Base-by-base conservation (phyloP, 2,797 vertebrate genomes). In the Pipistrellus pygmaeus region DNA sequence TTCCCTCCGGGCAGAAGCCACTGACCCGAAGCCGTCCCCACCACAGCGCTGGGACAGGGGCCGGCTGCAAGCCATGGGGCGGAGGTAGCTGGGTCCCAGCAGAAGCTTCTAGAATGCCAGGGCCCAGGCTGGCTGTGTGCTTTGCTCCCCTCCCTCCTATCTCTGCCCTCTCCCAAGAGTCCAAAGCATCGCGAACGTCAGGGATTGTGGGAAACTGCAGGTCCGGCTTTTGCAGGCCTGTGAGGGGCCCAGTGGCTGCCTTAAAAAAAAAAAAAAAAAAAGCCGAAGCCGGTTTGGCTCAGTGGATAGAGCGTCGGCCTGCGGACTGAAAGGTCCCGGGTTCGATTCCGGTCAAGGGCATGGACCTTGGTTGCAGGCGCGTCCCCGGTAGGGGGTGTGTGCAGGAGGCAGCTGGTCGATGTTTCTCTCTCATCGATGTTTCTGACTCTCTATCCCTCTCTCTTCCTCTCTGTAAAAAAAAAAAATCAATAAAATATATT, bases 31-130 rank as follows among this genome's bases (percentile, higher is more conserved):
- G 32, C 73, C 46, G 4, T 35, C 66, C 53, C 76, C 25, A 17
- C 4, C 0, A 0, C 0, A 2, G 18, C 17, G 32, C 73, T 64
- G 3, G 35, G 82, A 69, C 20, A 17, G 2, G 48, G 57, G 32
- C 55, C n/a, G 41, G 23, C 75, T 11, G 12, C 13, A 25, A n/a
- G 20, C 21, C 9, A 1, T 21, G 57, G 80, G 90, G n/a, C 11
- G 41, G 10, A 41, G 9, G 53, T n/a, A 23, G 38, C 60, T 27
- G n/a, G 80, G 53, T 66, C 41, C 35, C 13, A 2, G 81, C 27
- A 82, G 92, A 71, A 76, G 69, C 8, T 14, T 75, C 48, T n/a
- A 46, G 60, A 2, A 18, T 20, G 75, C 46, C 72, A 38, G 75
- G 41, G 62, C 32, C 1, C 25, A 25, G 17, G 18, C 17, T 66